These are phyloP conservation scores for Ceriagrion tenellum DNA, from an alignment of 2,888 invertebrate species.

Conservation along the genomic window DNA sequence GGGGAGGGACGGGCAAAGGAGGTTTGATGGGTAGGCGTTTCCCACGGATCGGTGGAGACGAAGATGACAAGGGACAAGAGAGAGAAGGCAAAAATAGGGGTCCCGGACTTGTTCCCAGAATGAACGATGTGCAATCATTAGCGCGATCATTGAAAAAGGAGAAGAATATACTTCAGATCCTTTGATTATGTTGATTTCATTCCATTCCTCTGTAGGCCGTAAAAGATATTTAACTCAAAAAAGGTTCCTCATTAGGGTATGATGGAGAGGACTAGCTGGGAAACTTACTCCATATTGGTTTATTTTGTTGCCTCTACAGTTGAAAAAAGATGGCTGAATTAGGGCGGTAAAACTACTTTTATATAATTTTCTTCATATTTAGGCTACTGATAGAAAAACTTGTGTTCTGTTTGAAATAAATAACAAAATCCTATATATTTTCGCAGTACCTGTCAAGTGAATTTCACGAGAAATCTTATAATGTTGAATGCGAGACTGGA, in stretches of 20 bases:
- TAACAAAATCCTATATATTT: no score
- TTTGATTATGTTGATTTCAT: neutral
- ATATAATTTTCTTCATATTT: no score
- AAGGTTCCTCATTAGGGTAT: neutral
- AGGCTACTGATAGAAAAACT: no score
- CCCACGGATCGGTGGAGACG: neutral
- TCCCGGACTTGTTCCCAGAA: neutral
- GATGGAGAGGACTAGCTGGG: neutral
- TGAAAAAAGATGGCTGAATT: no score
- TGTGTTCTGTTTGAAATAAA: no score
- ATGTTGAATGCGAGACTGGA: no score
- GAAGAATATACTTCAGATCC: neutral
- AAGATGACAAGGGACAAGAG: neutral
- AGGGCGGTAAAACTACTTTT: no score
- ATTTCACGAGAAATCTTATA: no score
- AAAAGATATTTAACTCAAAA: neutral
- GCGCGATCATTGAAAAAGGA: neutral
- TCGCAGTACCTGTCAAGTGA: no score
- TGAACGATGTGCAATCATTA: conserved; percentile 8
- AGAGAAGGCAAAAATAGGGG: neutral
- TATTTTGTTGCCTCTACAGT: no score
- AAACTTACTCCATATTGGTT: neutral
- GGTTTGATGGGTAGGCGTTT: neutral
- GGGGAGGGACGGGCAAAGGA: neutral
- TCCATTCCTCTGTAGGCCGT: neutral